Conservation (phyloP, 2,888 invertebrate genomes). For the Hipparchia sbordonii region DNA sequence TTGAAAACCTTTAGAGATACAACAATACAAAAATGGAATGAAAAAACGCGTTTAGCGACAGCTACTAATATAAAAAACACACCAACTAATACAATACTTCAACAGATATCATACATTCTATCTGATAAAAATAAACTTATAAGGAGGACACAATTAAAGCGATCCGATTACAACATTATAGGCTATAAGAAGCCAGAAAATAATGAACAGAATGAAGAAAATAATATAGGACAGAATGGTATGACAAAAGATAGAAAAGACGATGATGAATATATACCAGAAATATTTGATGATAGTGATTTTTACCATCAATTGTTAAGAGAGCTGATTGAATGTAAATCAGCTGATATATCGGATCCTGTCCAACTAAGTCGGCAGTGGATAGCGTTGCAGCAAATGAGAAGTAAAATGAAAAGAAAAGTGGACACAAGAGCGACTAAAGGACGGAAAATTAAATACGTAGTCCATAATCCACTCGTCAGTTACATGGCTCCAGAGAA, state of each 20-base stretch:
- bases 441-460: conserved; percentile 94
- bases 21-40: conserved; percentile 97
- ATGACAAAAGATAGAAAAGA: conserved; percentile 61
- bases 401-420: conserved; percentile 95
- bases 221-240: conserved; percentile 44
- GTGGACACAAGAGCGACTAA: conserved; percentile 97
- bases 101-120: conserved; percentile 93
- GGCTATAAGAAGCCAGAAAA: conserved; percentile 76
- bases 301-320: conserved; percentile 97
- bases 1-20: conserved; percentile 88
- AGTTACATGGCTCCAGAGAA: conserved; percentile 95
- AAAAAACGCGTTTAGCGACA: conserved; percentile 91
- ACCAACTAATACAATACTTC: conserved; percentile 85
- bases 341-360: conserved; percentile 91
- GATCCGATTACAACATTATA: conserved; percentile 87
- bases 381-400: conserved; percentile 94
- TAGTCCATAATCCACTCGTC: conserved; percentile 91
- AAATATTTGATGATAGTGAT: conserved; percentile 98
- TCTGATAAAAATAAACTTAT: conserved; percentile 89
- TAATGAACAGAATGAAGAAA: conserved; percentile 48
- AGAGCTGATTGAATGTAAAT: conserved; percentile 96
- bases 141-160: conserved; percentile 89
- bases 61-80: conserved; percentile 85
- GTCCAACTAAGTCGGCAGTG: conserved; percentile 94
- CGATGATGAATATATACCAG: conserved; percentile 85